Evolutionary conservation across 2,113 vertebrate genomes (phyloP).

Genomic region (Cyanoliseus patagonus): DNA sequence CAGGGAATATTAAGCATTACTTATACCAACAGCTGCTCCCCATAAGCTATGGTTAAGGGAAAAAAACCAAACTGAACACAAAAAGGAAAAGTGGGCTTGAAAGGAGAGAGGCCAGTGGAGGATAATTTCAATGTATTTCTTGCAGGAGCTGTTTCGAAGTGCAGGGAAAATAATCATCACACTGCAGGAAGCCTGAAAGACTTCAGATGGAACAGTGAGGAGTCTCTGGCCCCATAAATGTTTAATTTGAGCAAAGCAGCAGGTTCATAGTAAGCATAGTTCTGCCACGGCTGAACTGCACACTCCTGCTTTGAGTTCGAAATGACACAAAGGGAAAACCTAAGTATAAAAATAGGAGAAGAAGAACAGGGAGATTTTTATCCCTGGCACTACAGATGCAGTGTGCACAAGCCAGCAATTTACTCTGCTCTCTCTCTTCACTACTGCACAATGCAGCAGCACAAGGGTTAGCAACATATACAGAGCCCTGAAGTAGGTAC

Average conservation of each 20-base stretch:
- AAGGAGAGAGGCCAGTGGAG: background rate
- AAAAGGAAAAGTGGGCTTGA: background rate
- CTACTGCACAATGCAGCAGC: background rate
- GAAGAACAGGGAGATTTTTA: background rate
- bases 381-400: background rate
- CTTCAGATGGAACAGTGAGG: background rate
- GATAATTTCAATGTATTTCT: background rate
- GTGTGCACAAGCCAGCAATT: background rate
- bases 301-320: background rate
- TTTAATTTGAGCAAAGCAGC: constrained; percentile 19
- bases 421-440: background rate
- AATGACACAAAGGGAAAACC: background rate
- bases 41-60: background rate
- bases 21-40: background rate
- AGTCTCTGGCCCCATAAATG: background rate
- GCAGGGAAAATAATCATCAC: background rate
- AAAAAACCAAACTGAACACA: background rate
- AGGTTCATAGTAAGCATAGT: background rate
- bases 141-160: background rate
- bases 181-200: constrained; percentile 1
- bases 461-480: background rate
- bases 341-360: background rate
- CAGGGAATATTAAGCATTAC: background rate
- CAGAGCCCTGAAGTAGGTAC: background rate
- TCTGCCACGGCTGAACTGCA: background rate